Base-by-base conservation (phyloP, 2,113 vertebrate genomes). In the Dasyurus viverrinus region DNA sequence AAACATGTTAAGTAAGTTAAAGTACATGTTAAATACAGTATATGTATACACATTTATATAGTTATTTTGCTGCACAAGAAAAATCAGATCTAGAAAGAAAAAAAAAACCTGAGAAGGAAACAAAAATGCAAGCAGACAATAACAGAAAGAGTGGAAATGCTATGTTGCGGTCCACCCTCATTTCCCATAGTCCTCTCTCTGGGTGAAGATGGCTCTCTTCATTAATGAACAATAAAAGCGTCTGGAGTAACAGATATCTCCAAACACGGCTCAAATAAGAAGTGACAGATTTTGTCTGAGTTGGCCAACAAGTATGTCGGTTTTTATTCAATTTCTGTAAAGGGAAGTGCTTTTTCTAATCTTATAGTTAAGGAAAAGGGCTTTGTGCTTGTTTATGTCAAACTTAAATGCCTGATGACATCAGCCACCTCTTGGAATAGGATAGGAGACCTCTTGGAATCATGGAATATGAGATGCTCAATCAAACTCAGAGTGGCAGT, bases 391-490 rank as follows among this genome's bases (percentile, higher is more conserved):
- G 54, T 26, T 55, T 22, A 46, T 46, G 16, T 8, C 57, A 90
- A 19, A 54, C n/a, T 10, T 68, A 48, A 90, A 30, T n/a, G 30
- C 55, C 90, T 90, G 55, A 27, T 89, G 54, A 89, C 23, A 53
- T 6, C 90, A 92, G 12, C 52, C 4, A 1, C 23, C 48, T n/a
- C n/a, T n/a, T n/a, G n/a, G n/a, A n/a, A 9, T 50, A 23, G 42
- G 26, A 96, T 42, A 92, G 48, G 30, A 96, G 92, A 36, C 10
- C 53, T 93, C 47, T 94, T 57, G 47, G 23, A 46, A 91, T 96
- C 55, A 42, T 92, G 27, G 27, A 30, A 30, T 60, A 30, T 60
- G 30, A 60, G 27, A 2, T 60, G 57, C 57, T 27, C 27, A 60
- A 30, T 60, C 27, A 60, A 60, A 12, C 57, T 60, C 57, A 30